These are phyloP conservation scores for Hippopotamyrus pictus DNA, from an alignment of 2,797 vertebrate species.

Conservation along the genomic window DNA sequence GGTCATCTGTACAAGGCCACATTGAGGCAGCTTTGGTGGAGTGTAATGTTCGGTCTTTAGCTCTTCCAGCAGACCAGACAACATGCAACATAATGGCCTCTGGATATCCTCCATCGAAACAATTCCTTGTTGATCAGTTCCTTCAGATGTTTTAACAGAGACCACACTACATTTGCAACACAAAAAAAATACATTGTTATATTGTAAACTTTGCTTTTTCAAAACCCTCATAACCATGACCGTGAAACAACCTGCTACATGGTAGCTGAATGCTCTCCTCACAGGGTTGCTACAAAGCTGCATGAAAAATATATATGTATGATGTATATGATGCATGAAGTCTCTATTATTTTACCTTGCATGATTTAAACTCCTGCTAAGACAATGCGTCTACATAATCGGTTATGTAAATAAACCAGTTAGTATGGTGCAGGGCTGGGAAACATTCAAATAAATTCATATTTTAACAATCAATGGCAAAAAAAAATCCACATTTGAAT, in stretches of 20 bases:
- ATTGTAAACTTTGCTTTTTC: background rate
- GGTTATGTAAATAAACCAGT: background rate
- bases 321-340: background rate
- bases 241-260: background rate
- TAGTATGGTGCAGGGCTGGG: background rate
- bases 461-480: background rate
- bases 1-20: slow-evolving; percentile 51
- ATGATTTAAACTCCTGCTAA: background rate
- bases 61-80: background rate
- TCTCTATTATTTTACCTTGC: background rate
- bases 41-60: slow-evolving; percentile 54
- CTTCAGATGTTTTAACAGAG: background rate
- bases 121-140: background rate
- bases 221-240: background rate
- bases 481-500: background rate
- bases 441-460: background rate
- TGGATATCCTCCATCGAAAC: background rate
- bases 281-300: background rate
- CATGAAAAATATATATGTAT: background rate
- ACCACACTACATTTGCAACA: background rate
- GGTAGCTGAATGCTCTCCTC: background rate
- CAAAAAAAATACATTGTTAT: background rate
- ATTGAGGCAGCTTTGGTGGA: slow-evolving; percentile 66
- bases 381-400: background rate
- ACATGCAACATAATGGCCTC: background rate